Base-by-base conservation (phyloP, 2,797 vertebrate genomes). In the Lepilemur septentrionalis region DNA sequence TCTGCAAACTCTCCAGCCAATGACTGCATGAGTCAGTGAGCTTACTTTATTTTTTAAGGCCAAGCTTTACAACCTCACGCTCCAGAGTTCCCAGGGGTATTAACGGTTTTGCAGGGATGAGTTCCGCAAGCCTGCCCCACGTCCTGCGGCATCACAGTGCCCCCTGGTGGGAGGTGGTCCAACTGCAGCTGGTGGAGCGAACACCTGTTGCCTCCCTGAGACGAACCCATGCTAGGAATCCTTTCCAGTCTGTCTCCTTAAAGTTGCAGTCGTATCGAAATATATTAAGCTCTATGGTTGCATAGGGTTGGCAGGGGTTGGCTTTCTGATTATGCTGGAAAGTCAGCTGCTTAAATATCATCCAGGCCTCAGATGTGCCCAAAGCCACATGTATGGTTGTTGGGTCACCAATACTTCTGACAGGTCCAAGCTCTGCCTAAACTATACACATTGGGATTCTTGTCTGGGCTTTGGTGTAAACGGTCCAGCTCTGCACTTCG, bases 81-180 rank as follows among this genome's bases (percentile, higher is more conserved):
- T 80, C 18, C 5, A 7, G 52, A 57, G 35, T 50, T 57, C 69
- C 73, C 17, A 8, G n/a, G 43, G 65, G 32, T 59, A 48, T 43
- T 57, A 41, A 67, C n/a, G 55, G 25, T 43, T 92, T 92, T 57
- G 13, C 61, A 28, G 30, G 88, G 41, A 35, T 38, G 38, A 52
- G 14, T 4, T 41, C 38, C 18, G 5, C 76, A 46, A 61, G 72
- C 38, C 41, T 22, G 61, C 48, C 48, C 91, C 38, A 75, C 61
- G 94, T 96, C 84, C 81, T 52, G 78, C 38, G 65, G 96, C 91
- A 1, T 32, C 57, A 61, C 38, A 91, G 75, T 83, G 80, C 85
- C 97, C 89, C 89, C 94, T 97, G 28, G 94, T 92, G 95, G 75
- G 12, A 22, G 87, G 70, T 57, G 48, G 28, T 55, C 13, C 23